These are phyloP conservation scores for Chamaea fasciata DNA, from an alignment of 2,113 vertebrate genomes.

Conservation along the genomic window DNA sequence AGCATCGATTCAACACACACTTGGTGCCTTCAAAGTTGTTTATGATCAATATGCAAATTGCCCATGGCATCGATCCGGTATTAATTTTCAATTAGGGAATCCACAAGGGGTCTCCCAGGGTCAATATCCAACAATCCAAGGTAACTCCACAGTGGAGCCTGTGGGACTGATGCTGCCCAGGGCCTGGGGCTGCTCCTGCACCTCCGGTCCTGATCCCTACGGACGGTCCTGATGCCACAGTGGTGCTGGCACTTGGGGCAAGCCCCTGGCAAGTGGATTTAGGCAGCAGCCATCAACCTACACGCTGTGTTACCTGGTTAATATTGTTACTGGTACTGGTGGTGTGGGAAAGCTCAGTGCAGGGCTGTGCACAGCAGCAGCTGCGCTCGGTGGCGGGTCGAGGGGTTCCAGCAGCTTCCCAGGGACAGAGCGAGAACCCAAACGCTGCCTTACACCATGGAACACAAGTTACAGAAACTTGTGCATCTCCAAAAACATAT, in stretches of 20 bases:
- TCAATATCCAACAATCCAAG: constrained; percentile 93
- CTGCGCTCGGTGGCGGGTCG: accelerated
- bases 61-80: constrained; percentile 94
- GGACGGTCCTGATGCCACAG: neutral
- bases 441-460: neutral
- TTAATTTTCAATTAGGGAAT: constrained; percentile 99
- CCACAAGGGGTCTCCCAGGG: constrained; percentile 92
- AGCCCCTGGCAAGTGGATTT: neutral
- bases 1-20: constrained; percentile 93
- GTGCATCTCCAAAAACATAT: neutral
- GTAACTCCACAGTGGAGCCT: constrained; percentile 74
- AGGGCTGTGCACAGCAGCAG: neutral
- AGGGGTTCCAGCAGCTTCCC: neutral
- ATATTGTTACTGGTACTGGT: accelerated
- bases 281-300: neutral
- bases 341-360: accelerated
- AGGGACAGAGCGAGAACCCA: neutral
- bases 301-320: accelerated
- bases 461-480: neutral
- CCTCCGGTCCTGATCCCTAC: neutral
- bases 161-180: neutral
- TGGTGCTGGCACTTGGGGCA: neutral
- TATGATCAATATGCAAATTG: constrained; percentile 99
- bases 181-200: neutral
- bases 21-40: constrained; percentile 97